These are phyloP conservation scores for Leucozona laternaria DNA, from an alignment of 2,888 invertebrate genomes.

Conservation along the genomic window DNA sequence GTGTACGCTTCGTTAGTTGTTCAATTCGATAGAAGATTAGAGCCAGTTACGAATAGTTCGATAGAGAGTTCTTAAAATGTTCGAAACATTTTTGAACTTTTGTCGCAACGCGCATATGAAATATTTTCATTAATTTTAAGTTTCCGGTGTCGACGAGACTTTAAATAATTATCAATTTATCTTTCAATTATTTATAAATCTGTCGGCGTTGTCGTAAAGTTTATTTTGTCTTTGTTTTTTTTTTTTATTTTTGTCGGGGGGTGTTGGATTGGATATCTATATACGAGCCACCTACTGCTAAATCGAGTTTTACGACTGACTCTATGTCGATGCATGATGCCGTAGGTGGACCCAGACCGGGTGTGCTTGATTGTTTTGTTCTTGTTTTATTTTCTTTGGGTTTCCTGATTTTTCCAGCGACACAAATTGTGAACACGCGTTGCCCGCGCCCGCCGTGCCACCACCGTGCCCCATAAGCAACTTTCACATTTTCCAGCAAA, in stretches of 20 bases:
- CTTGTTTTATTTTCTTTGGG: slow-evolving; percentile 44
- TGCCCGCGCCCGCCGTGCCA: neutral
- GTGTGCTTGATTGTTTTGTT: slow-evolving; percentile 48
- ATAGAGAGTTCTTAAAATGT: neutral
- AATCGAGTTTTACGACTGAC: slow-evolving; percentile 44
- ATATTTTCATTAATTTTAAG: slow-evolving; percentile 17
- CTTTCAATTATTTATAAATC: slow-evolving; percentile 36
- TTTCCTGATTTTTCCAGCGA: slow-evolving; percentile 45
- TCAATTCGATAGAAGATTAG: neutral
- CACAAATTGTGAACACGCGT: slow-evolving; percentile 48
- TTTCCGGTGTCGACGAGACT: slow-evolving; percentile 52
- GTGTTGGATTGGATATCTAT: slow-evolving; percentile 10
- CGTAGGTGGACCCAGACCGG: slow-evolving; percentile 63
- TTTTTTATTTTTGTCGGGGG: slow-evolving; percentile 11
- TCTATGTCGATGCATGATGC: neutral
- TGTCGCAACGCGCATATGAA: slow-evolving; percentile 4
- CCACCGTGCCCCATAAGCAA: slow-evolving; percentile 28
- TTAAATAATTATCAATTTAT: slow-evolving; percentile 50
- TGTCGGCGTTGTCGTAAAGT: slow-evolving; percentile 33
- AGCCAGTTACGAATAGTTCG: neutral
- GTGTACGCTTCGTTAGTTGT: too few relatives aligned
- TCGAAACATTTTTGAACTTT: neutral
- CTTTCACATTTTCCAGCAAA: slow-evolving; percentile 66
- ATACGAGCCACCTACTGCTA: slow-evolving; percentile 22
- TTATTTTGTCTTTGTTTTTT: slow-evolving; percentile 9